Evolutionary conservation across 2,113 vertebrate genomes (phyloP), one percentile per base, ranked within the genome.

Genomic region (Tympanuchus pallidicinctus): DNA sequence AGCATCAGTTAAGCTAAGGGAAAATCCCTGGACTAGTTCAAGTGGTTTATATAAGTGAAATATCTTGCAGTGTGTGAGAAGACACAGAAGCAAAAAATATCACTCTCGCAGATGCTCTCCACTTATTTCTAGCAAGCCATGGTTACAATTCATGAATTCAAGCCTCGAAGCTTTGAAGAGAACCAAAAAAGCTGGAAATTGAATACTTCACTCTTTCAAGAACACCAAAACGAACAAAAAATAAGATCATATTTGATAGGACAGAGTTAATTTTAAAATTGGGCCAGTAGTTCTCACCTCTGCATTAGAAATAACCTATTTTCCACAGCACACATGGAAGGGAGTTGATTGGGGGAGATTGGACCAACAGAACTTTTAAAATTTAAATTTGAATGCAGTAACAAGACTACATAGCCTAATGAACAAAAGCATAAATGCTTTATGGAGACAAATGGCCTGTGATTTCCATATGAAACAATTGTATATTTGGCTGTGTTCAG

Each of bases 171-270:
- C 54, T 45, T 70, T 77, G 15, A 83, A 50, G 8, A 32, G 25
- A 74, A 80, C 3, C 5, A 60, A 48, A 90, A 74, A 1, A 1
- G 3, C 11, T 43, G 17, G 30, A 90, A 27, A 1, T 48, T 54
- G 22, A 66, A 59, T 70, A 30, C 7, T 73, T 93, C 36, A 54
- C 16, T 30, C 34, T 86, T 59, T 36, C 20, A n/a, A 86, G 32
- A 20, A 0, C 0, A 2, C 2, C 10, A 54, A 6, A 42, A 45
- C 19, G 25, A 52, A 50, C n/a, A 28, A 20, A 10, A 25, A 45
- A 54, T 56, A 66, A 63, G 18, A 18, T 86, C 34, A 20, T 45
- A 74, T 27, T 74, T 64, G 6, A 38, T 38, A 42, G 79, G 60
- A 50, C 47, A 28, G 10, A 86, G 52, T 36, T 5, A 6, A 3